These are phyloP conservation scores for Orbicella faveolata DNA, from an alignment of 64 coral and sea anemone species.

Conservation along the genomic window DNA sequence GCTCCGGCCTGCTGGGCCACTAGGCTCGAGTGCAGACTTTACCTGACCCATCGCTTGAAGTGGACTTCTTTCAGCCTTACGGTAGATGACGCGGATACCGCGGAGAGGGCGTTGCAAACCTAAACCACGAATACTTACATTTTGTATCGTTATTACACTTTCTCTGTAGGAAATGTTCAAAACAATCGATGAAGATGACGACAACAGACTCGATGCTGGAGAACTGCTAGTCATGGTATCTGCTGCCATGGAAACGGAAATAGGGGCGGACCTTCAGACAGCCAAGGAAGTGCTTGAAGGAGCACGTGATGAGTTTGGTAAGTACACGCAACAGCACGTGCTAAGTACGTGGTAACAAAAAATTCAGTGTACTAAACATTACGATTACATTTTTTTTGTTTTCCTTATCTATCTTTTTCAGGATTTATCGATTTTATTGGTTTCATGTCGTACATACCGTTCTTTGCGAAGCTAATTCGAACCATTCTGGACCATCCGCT, in stretches of 20 bases:
- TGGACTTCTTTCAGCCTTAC: no score
- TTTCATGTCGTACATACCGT: conserved; percentile 84
- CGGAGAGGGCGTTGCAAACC: no score
- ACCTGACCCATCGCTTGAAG: no score
- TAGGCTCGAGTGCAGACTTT: no score
- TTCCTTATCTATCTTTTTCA: conserved; percentile 7
- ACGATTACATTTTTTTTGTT: not conserved
- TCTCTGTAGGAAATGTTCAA: conserved; percentile 86
- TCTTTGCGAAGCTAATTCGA: conserved; percentile 83
- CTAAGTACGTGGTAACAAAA: not conserved
- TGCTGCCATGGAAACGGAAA: conserved; percentile 81
- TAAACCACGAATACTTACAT: no score
- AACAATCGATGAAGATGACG: conserved; percentile 92
- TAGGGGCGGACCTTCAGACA: conserved; percentile 69
- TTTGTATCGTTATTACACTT: no score
- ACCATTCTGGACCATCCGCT: conserved; percentile 76
- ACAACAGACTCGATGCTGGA: conserved; percentile 77
- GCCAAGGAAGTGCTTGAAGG: conserved; percentile 81
- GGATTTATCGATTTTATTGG: conserved; percentile 94
- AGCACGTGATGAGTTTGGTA: conserved; percentile 90
- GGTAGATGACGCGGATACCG: no score
- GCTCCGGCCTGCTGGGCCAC: no score
- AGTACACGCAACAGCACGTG: not conserved
- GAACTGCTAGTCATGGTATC: conserved; percentile 90
- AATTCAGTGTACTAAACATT: no score